Conservation (phyloP, 2,113 vertebrate genomes). For the Raphicerus campestris region DNA sequence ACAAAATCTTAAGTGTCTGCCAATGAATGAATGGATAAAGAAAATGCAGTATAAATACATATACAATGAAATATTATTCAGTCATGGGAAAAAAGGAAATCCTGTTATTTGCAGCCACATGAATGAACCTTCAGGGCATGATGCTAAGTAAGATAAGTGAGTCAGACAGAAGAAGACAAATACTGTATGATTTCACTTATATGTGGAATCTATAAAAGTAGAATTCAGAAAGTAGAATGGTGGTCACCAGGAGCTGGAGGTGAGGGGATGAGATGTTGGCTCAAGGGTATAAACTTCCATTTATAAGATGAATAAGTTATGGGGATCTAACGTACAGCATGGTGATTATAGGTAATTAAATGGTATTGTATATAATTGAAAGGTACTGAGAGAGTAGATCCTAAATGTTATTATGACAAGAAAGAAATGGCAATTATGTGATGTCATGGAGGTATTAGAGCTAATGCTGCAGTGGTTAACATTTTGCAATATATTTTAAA, state of each 20-base stretch:
- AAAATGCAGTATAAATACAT: not conserved
- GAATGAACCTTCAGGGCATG: not conserved
- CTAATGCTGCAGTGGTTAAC: not conserved
- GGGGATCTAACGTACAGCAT: not conserved
- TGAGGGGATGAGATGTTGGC: not conserved
- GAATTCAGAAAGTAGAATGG: not conserved
- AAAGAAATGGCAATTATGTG: not conserved
- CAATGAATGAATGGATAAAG: not conserved
- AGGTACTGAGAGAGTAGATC: not conserved
- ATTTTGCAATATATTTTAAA: not conserved
- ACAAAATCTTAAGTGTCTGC: not conserved
- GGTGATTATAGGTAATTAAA: not conserved
- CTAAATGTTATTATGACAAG: not conserved
- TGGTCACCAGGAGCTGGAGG: not conserved
- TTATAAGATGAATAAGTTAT: not conserved
- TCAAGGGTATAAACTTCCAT: not conserved
- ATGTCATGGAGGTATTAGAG: not conserved
- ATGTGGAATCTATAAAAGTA: not conserved
- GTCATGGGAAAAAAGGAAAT: not conserved
- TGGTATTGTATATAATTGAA: not conserved
- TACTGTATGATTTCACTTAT: not conserved
- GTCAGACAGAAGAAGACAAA: not conserved
- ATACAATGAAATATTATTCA: not conserved
- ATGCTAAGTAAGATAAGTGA: not conserved
- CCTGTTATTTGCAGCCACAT: not conserved